A percentile compares a stretch with the other conserved stretches of the same genome.
Conservation (phyloP, 2,797 vertebrate genomes). For the Typhlichthys eigenmanni region DNA sequence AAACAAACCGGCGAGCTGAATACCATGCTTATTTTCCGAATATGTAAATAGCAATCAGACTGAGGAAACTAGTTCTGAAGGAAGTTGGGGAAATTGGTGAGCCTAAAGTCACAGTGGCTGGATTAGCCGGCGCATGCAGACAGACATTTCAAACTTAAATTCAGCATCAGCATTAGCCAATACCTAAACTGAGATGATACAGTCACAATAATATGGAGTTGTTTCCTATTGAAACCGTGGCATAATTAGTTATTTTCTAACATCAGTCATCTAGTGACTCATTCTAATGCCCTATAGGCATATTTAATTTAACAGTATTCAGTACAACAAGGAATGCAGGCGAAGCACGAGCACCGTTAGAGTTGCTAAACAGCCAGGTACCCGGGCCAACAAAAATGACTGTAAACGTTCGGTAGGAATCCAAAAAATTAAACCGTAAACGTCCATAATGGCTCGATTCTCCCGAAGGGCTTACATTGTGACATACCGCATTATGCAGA, state of each 20-base stretch:
- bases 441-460: conserved; percentile 33
- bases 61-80: conserved; percentile 44
- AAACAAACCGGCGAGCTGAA: conserved; percentile 77
- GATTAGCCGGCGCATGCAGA: conserved; percentile 53
- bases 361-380: no score
- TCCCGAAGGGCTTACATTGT: conserved; percentile 33
- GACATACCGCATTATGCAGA: conserved; percentile 16
- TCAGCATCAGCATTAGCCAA: conserved; percentile 22
- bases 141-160: conserved; percentile 52
- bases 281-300: no score
- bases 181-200: no score
- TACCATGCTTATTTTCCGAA: conserved; percentile 77
- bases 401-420: background rate
- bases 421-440: conserved; percentile 32
- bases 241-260: no score
- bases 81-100: conserved; percentile 67
- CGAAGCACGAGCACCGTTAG: no score
- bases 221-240: no score
- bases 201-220: no score
- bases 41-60: conserved; percentile 81
- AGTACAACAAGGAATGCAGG: no score
- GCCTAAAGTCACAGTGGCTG: conserved; percentile 58
- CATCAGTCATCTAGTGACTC: no score
- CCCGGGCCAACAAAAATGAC: no score
- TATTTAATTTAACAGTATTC: no score